phyloP scores from a whole-genome alignment of 2,888 invertebrate species.

The Limulus polyphemus region DNA sequence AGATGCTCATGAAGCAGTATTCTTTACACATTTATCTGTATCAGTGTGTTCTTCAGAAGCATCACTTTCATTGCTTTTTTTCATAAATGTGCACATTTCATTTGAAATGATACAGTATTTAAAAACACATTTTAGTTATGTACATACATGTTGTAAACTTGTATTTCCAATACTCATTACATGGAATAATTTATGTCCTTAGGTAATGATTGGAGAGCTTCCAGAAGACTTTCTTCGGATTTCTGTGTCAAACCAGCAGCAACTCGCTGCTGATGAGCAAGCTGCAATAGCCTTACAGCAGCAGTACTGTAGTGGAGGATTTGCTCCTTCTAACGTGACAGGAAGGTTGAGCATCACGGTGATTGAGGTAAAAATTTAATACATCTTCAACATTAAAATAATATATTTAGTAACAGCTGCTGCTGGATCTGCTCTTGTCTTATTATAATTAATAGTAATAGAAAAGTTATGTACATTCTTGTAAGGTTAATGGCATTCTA shows the following conservation, averaged over 20 bases:
- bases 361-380: constrained; percentile 48
- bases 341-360: constrained; percentile 74
- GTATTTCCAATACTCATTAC: too few species aligned
- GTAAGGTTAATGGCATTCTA: too few species aligned
- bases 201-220: constrained; percentile 61
- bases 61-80: too few species aligned
- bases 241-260: constrained; percentile 40
- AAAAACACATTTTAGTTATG: too few species aligned
- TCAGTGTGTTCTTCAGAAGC: too few species aligned
- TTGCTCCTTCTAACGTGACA: constrained; percentile 39
- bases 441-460: background rate
- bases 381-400: background rate
- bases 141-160: too few species aligned
- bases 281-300: constrained; percentile 43
- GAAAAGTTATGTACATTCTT: too few species aligned
- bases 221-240: constrained; percentile 61
- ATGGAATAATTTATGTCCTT: constrained; percentile 1
- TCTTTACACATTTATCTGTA: too few species aligned
- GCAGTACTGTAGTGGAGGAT: constrained; percentile 31
- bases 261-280: constrained; percentile 63
- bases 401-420: background rate
- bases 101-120: too few species aligned
- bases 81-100: too few species aligned
- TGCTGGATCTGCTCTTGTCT: background rate
- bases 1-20: too few species aligned